A percentile compares a stretch with the other conserved stretches of the same genome.
Conservation (phyloP, 2,113 vertebrate genomes). For the Chionodraco myersi region DNA sequence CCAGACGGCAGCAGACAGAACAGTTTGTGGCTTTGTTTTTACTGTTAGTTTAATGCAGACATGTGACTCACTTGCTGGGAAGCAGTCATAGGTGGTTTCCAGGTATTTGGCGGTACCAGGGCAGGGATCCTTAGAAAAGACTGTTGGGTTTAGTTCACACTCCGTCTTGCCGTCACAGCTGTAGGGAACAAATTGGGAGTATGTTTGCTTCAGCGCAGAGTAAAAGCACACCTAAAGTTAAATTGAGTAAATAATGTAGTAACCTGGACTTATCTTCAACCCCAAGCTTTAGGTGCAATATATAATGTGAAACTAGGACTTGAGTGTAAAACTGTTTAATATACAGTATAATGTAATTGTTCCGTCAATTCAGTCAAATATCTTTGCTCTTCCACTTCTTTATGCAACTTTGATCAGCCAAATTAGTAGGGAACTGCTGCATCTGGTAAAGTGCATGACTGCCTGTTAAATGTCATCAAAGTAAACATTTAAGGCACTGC, state of each 20-base stretch:
- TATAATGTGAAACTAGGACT: background rate
- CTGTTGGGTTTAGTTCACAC: slow-evolving; percentile 36
- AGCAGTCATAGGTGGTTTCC: slow-evolving; percentile 56
- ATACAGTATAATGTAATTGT: too few species aligned
- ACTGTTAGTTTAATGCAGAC: background rate
- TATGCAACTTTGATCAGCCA: too few species aligned
- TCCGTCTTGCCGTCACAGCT: slow-evolving; percentile 65
- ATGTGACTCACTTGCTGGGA: slow-evolving; percentile 59
- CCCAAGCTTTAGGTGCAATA: too few species aligned
- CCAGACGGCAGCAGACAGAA: too few species aligned
- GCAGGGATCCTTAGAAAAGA: slow-evolving; percentile 37
- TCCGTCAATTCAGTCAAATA: too few species aligned
- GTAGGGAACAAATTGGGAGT: background rate
- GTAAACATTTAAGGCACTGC: too few species aligned
- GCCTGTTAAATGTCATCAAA: too few species aligned
- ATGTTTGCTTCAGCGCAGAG: background rate
- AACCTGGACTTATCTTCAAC: too few species aligned
- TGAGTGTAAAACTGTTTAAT: background rate
- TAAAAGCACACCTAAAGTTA: background rate
- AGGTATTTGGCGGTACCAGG: slow-evolving; percentile 27
- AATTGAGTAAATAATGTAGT: background rate
- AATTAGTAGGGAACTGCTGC: too few species aligned
- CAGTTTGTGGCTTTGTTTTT: background rate
- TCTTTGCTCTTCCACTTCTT: too few species aligned
- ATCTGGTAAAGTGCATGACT: too few species aligned